A percentile compares a stretch with the other conserved stretches of the same genome.
phyloP scores from a whole-genome alignment of 1,140 invertebrate genomes.

The Aphis gossypii region DNA sequence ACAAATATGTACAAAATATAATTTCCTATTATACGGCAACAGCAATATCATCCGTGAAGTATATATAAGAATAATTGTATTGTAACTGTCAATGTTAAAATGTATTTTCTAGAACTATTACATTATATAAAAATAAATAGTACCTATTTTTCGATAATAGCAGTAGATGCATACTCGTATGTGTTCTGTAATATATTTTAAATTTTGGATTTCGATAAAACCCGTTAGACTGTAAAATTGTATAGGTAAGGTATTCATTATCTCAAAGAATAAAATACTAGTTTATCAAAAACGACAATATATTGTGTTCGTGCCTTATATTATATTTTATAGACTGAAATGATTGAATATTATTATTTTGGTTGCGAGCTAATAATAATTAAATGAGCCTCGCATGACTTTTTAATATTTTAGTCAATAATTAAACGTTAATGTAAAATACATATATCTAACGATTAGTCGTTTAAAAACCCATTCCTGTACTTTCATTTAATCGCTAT shows the following conservation, averaged over 20 bases:
- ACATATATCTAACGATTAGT: not conserved
- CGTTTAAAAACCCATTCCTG: not conserved
- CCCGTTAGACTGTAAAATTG: not conserved
- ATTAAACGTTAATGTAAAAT: not conserved
- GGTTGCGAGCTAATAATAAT: not conserved
- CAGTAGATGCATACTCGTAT: not conserved
- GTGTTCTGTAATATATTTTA: not conserved
- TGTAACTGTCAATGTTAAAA: not conserved
- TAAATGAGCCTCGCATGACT: not conserved
- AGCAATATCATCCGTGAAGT: not conserved
- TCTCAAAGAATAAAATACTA: not conserved
- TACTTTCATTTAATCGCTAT: not conserved
- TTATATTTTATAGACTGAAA: not conserved
- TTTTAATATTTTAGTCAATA: not conserved
- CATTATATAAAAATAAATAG: not conserved
- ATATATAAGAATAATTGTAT: not conserved
- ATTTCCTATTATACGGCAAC: not conserved
- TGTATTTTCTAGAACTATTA: not conserved
- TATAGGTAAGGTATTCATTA: not conserved
- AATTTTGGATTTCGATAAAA: not conserved
- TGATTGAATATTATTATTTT: not conserved
- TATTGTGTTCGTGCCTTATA: not conserved
- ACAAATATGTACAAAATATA: not conserved
- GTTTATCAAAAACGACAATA: too few relatives aligned
- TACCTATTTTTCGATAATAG: not conserved